Percentiles rank a stretch among this genome's conserved stretches.
Evolutionary conservation across 2,113 vertebrate genomes (phyloP).

Genomic region (Mystacornis crossleyi): DNA sequence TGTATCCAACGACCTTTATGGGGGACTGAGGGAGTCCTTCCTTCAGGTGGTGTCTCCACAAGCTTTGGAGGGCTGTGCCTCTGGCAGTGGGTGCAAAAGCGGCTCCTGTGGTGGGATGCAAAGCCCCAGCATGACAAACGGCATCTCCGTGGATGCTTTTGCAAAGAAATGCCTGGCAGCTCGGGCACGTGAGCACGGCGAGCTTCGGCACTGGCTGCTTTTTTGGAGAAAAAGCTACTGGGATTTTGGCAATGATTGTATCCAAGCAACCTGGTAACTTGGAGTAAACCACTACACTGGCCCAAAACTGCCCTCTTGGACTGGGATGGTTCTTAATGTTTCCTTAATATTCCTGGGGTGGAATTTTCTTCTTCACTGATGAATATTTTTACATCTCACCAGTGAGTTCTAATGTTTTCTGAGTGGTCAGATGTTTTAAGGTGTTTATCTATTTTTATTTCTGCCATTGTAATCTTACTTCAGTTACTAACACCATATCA

Average conservation of each 20-base stretch:
- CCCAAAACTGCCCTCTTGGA: not conserved
- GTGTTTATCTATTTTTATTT: not conserved
- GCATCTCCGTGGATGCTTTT: not conserved
- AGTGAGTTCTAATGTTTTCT: not conserved
- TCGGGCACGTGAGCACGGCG: accelerated
- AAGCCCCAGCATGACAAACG: not conserved
- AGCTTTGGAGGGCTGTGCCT: not conserved
- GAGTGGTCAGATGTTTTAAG: not conserved
- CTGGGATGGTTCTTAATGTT: not conserved
- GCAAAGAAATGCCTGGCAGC: not conserved
- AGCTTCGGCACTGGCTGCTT: not conserved
- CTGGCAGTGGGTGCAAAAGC: not conserved
- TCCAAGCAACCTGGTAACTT: not conserved
- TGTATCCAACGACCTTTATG: not conserved
- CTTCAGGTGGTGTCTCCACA: not conserved
- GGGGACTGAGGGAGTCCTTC: not conserved
- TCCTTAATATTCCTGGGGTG: not conserved
- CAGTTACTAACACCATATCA: not conserved
- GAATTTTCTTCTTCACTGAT: not conserved
- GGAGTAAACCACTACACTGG: not conserved
- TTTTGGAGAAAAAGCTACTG: not conserved
- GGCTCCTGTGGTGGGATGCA: not conserved
- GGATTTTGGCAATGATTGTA: not conserved
- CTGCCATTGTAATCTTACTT: not conserved
- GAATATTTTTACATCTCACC: not conserved